A percentile compares a stretch with the other conserved stretches of the same genome.
phyloP scores from a whole-genome alignment of 2,888 invertebrate genomes.

The Gryllus longicercus region DNA sequence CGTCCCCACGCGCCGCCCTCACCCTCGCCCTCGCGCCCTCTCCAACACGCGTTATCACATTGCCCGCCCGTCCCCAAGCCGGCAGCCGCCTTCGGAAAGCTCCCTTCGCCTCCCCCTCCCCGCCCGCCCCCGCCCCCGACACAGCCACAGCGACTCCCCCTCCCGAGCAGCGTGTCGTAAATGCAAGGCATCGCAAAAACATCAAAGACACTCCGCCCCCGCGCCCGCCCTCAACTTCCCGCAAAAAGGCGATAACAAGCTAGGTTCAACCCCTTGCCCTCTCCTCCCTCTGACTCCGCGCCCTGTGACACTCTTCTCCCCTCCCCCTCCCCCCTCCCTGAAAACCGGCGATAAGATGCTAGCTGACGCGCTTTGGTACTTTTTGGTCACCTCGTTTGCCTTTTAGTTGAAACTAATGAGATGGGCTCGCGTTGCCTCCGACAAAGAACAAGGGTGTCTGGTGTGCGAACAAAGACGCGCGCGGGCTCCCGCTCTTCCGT shows the following conservation, averaged over 20 bases:
- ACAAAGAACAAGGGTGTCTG: slow-evolving; percentile 1
- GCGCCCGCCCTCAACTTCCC: neutral
- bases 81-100: too few species aligned
- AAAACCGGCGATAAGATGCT: neutral
- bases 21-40: too few species aligned
- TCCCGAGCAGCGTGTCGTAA: too few species aligned
- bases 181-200: neutral
- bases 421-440: neutral
- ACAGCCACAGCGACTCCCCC: too few species aligned
- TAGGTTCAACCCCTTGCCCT: neutral
- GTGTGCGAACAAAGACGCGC: too few species aligned
- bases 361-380: neutral
- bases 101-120: too few species aligned
- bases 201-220: neutral
- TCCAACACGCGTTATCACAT: too few species aligned
- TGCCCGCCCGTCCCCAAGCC: too few species aligned
- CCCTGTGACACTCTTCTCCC: too few species aligned
- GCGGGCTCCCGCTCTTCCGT: too few species aligned
- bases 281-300: neutral
- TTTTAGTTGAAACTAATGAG: slow-evolving; percentile 7
- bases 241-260: slow-evolving; percentile 17
- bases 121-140: too few species aligned
- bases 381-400: slow-evolving; percentile 17
- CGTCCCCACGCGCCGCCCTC: neutral
- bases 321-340: neutral